Evolutionary conservation across 1,140 invertebrate genomes (phyloP).

Genomic region (Parapsyche elsis): DNA sequence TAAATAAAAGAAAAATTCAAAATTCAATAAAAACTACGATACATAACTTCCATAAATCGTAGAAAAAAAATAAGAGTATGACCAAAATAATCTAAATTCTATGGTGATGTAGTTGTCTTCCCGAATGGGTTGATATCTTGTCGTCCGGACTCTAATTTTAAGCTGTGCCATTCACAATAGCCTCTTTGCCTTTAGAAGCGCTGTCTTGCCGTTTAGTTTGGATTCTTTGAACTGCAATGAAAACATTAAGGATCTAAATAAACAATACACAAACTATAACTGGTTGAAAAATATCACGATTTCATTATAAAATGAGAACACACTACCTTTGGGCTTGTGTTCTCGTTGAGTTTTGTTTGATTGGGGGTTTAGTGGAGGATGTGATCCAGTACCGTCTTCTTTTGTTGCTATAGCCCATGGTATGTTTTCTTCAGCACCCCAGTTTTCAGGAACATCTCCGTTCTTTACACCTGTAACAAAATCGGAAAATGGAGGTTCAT

Average conservation of each 20-base stretch:
- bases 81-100: conserved; percentile 54
- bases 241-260: neutral
- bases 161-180: conserved; percentile 71
- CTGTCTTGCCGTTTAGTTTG: conserved; percentile 61
- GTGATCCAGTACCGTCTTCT: conserved; percentile 23
- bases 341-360: conserved; percentile 25
- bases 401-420: neutral
- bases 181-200: conserved; percentile 69
- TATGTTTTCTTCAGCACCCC: conserved; percentile 11
- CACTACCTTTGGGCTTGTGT: conserved; percentile 34
- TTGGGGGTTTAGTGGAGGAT: conserved; percentile 24
- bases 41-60: conserved; percentile 20
- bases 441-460: conserved; percentile 32
- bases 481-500: neutral
- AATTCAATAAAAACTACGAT: conserved; percentile 32
- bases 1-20: conserved; percentile 16
- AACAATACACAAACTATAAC: neutral
- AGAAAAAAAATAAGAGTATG: conserved; percentile 40
- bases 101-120: conserved; percentile 47
- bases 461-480: conserved; percentile 51
- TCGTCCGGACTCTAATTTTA: conserved; percentile 42
- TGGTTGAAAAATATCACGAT: too few species aligned
- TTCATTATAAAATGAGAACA: neutral
- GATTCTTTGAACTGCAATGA: conserved; percentile 50
- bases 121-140: conserved; percentile 34